Base-by-base conservation (phyloP, 64 coral and sea anemone species). In the Anthopleura sola region DNA sequence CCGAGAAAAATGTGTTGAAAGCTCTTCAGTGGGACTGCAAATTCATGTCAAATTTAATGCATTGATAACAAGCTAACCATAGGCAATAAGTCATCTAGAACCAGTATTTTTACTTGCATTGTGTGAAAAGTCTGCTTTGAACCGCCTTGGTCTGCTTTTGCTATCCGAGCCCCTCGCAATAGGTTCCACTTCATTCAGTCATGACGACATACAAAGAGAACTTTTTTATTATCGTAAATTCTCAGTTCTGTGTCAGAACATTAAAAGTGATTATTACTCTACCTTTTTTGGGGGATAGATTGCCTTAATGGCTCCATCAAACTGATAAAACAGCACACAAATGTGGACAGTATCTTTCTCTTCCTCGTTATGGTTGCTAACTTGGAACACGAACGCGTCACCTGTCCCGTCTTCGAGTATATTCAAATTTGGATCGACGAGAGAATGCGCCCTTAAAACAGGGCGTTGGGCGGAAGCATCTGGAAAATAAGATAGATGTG, bases 251-350 rank as follows among this genome's bases (percentile, higher is more conserved):
- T n/a, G n/a, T 44, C 2, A 44, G 7, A 44, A 6, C 9, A 2
- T 44, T 44, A 44, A 6, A 6, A 44, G 40, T 8, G 4, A 44
- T 44, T 44, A 44, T 44, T n/a, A 75, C 37, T 14, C 32, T 26
- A 90, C 88, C 50, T 19, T 19, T 78, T 32, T 85, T 3, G 56
- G 47, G 7, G 88, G 88, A 53, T 90, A 85, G 20, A 90, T 57
- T 50, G 49, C 49, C 2, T 36, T 82, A 13, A 90, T 80, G 1
- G 82, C 60, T 21, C 90, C 90, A 18, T 91, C 90, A 37, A 81
- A 44, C 49, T 91, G 90, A 37, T 37, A 87, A 37, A 91, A 84
- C 21, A 91, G 44, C 0, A 91, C 18, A 29, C 85, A 85, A 5
- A 91, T 83, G n/a, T 87, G 31, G 13, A 91, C 50, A 33, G 10